Base-by-base conservation (phyloP, 37 sponge, comb jelly and placozoan species). In the Mnemiopsis leidyi region DNA sequence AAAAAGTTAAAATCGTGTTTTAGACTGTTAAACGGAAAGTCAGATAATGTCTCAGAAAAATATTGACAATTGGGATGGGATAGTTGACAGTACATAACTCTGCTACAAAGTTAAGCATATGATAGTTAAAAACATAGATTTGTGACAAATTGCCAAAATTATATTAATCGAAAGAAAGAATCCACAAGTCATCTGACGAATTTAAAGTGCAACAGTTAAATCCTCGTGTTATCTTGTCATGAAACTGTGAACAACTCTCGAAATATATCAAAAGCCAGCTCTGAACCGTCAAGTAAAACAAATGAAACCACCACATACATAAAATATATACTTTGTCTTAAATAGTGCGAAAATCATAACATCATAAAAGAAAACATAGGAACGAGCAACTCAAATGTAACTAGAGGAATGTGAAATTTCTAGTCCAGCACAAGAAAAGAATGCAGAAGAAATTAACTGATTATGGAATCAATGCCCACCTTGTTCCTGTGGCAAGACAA, bases 401-500 rank as follows among this genome's bases (percentile, higher is more conserved):
- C 61, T 48, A 48, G 61, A 48, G 13, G 61, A 48, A 48, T 48
- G 13, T 48, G 13, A 48, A 48, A 48, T 48, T 18, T 48, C 5
- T 48, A 5, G 13, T 48, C 13, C 13, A 48, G 61, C 61, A 48
- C 61, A 48, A 48, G 61, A 18, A 48, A 48, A 48, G 61, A 18
- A 48, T 13, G 61, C 13, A 13, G 61, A 18, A 48, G 5, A 48
- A 48, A 48, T 48, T 48, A 48, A 48, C 61, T 18, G 61, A n/a
- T n/a, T 48, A 48, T 48, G 13, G 61, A 48, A 48, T 25, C 29
- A 77, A 77, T 77, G 79, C 79, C 79, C 79, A 77, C 79, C 79
- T 77, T 77, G 20, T 13, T 28, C 79, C 0, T 34, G 34, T 3
- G 79, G 79, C 79, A 77, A 32, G 32, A 16, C 35, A 28, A 77